Conservation (phyloP, 2,113 vertebrate genomes). For the Gila orcuttii region DNA sequence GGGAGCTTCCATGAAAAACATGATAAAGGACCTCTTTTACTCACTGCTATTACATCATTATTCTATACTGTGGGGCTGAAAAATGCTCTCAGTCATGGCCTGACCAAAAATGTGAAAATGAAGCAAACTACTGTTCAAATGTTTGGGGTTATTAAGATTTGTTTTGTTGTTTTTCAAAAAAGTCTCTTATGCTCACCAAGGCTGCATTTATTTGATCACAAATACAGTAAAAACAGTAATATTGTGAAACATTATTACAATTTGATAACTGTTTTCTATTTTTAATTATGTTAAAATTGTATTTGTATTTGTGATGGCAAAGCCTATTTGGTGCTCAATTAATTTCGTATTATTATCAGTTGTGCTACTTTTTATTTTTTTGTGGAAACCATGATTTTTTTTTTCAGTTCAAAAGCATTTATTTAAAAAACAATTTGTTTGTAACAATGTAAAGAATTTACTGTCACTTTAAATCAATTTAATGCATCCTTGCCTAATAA, state of each 20-base stretch:
- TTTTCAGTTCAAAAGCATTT: too few species aligned
- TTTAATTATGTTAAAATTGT: too few species aligned
- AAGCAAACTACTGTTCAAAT: neutral
- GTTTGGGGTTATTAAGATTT: neutral
- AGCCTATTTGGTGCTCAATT: neutral
- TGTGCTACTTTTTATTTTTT: neutral
- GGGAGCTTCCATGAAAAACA: conserved; percentile 24
- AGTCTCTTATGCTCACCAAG: neutral
- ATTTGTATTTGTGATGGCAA: neutral
- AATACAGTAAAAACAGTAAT: neutral
- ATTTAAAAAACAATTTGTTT: too few species aligned
- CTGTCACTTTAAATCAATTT: neutral
- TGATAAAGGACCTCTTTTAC: conserved; percentile 17
- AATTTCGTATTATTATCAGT: neutral
- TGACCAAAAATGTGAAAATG: neutral
- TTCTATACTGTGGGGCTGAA: neutral
- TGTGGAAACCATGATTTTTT: neutral
- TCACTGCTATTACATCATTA: conserved; percentile 24
- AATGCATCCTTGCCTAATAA: neutral
- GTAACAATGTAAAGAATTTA: neutral
- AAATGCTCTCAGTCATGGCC: neutral
- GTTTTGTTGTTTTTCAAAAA: neutral
- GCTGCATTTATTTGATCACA: neutral
- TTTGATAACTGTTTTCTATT: too few species aligned
- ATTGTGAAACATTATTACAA: too few species aligned